These are phyloP conservation scores for Microtus montanus DNA, from an alignment of 2,113 vertebrate species.

Conservation along the genomic window DNA sequence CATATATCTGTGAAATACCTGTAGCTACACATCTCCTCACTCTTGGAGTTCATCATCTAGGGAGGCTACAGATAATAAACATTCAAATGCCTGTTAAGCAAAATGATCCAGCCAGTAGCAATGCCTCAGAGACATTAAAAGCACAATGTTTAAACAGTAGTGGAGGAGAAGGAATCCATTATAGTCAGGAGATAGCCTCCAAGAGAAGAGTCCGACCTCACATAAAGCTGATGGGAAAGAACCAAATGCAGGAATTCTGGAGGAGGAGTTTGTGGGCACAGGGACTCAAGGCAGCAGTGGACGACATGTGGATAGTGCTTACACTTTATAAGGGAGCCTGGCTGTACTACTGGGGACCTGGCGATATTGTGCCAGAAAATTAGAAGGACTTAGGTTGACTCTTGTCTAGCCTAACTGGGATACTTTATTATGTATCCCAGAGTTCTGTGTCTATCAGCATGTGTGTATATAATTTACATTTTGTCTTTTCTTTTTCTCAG, in stretches of 20 bases:
- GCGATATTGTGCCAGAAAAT: background rate
- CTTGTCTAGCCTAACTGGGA: background rate
- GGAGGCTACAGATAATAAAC: background rate
- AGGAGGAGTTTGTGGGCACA: background rate
- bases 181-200: background rate
- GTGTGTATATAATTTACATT: background rate
- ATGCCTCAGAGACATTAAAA: background rate
- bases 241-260: background rate
- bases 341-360: background rate
- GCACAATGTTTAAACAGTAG: background rate
- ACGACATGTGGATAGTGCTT: background rate
- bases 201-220: background rate
- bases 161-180: background rate
- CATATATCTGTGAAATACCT: background rate
- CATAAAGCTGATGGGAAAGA: background rate
- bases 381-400: background rate
- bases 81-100: background rate
- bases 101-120: background rate
- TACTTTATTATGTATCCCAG: too few species aligned
- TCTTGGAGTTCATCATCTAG: background rate
- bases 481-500: background rate
- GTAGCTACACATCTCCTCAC: background rate
- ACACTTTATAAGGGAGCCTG: background rate
- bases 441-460: background rate
- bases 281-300: background rate